Base-by-base conservation (phyloP, 2,888 invertebrate species). In the Drosophila demipolita region DNA sequence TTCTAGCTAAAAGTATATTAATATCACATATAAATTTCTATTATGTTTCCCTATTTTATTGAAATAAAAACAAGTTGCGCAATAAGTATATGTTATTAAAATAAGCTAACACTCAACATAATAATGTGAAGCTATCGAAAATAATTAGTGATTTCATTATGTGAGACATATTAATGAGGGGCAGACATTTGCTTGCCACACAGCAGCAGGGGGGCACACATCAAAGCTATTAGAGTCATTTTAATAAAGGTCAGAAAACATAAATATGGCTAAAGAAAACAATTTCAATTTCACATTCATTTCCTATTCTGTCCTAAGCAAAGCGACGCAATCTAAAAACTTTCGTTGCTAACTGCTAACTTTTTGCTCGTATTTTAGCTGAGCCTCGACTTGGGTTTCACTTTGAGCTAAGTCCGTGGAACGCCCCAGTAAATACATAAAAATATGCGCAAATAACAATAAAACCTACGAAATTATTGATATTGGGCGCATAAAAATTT, bases 391-490 rank as follows among this genome's bases (percentile, higher is more conserved):
- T 6, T 7, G 29, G 45, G 45, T 4, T 26, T 23, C 15, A 23
- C 45, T 23, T 23, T 23, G 15, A 54, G 57, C 29, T 23, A 11
- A 64, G 65, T 50, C 42, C 35, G 32, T 42, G 36, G 12, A 54
- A 32, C 20, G 66, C 45, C 35, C 29, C 68, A 61, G 77, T 66
- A 78, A 80, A 89, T 76, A 83, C 87, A 86, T 86, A 88, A 90
- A 89, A 86, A 89, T 89, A 82, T 78, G 76, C 72, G 77, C 89
- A 88, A 87, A 87, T 90, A 89, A 87, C 90, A 86, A 87, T 87
- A 87, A 87, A 90, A 80, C 73, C 90, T 66, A 75, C 75, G 52
- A 89, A 89, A 83, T 90, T 89, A 90, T 87, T 90, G 90, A 80
- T 88, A 90, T 83, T 78, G 80, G 71, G 49, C 36, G 81, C 79